Evolutionary conservation across 1,140 invertebrate species (phyloP), one percentile per base, ranked within the genome.

Genomic region (Hyles vespertilio): DNA sequence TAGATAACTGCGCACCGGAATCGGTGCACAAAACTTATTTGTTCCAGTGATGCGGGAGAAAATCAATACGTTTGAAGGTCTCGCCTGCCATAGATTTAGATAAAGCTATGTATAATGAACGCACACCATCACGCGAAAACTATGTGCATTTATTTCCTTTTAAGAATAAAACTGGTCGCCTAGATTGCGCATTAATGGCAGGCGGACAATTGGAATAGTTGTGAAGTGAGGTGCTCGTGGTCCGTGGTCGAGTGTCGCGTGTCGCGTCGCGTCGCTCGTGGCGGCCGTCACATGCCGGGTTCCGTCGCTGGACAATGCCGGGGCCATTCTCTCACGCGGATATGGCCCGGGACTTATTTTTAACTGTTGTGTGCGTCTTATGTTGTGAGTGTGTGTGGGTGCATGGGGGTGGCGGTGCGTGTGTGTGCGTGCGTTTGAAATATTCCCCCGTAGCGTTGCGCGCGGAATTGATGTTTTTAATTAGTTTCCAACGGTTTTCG

Each of bases 391-490:
- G 69, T 71, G 70, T 69, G 70, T 72, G 69, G 69, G 70, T 69
- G 70, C 57, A 66, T 53, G 68, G 70, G 75, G 70, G 68, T 63
- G 73, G 67, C 6, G 32, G 61, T 62, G 65, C 53, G 57, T 59
- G 66, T 72, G 69, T 77, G 70, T 77, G 75, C 63, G 77, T 81
- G 75, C 69, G 76, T 81, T 79, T 77, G 79, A 81, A 79, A 81
- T 83, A 80, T 79, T 75, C 76, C 73, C 75, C 73, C 72, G 75
- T 76, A 71, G 70, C 72, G 65, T 69, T 63, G 70, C 70, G 74
- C 70, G 46, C 61, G 71, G 77, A 86, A 84, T 86, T 86, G 83
- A 86, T 86, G 83, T 86, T 86, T 86, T 86, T 86, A 86, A 86
- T 86, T 86, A 86, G 83, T 86, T 85, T 74, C 70, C 74, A 82